Percentiles rank a stretch among this genome's conserved stretches.
Conservation (phyloP, 2,888 invertebrate genomes). For the Auanema sp. region DNA sequence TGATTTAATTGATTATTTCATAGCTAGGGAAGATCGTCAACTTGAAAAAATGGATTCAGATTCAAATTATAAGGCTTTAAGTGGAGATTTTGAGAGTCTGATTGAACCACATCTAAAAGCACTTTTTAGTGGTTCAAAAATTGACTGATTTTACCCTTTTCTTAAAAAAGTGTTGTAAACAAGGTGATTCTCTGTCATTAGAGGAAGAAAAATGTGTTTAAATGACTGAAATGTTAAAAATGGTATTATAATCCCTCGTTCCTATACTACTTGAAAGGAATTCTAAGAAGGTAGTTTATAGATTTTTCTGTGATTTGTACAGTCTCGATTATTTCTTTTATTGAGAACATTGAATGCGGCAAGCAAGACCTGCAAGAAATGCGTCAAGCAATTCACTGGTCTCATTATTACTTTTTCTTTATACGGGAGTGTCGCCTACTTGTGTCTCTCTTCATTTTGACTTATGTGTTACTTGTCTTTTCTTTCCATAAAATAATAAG, state of each 20-base stretch:
- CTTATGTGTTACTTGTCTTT: background rate
- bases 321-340: background rate
- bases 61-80: conserved; percentile 28
- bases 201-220: conserved; percentile 17
- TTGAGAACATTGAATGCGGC: background rate
- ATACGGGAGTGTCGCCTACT: background rate
- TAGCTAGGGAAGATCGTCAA: conserved; percentile 14
- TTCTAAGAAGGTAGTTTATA: too few relatives aligned
- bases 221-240: conserved; percentile 21
- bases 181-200: conserved; percentile 8
- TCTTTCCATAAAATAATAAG: background rate
- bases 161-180: conserved; percentile 21
- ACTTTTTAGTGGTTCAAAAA: conserved; percentile 22
- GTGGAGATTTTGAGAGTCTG: conserved; percentile 20
- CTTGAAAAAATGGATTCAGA: conserved; percentile 20
- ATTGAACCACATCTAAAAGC: conserved; percentile 27
- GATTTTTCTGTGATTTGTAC: conserved; percentile 1
- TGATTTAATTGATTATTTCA: conserved; percentile 24
- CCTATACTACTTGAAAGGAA: too few relatives aligned
- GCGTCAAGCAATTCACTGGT: background rate
- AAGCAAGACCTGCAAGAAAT: too few relatives aligned
- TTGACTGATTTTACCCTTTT: conserved; percentile 17
- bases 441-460: background rate
- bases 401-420: background rate
- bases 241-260: conserved; percentile 20